phyloP scores from a whole-genome alignment of 1,140 invertebrate genomes.

The Cydia splendana region DNA sequence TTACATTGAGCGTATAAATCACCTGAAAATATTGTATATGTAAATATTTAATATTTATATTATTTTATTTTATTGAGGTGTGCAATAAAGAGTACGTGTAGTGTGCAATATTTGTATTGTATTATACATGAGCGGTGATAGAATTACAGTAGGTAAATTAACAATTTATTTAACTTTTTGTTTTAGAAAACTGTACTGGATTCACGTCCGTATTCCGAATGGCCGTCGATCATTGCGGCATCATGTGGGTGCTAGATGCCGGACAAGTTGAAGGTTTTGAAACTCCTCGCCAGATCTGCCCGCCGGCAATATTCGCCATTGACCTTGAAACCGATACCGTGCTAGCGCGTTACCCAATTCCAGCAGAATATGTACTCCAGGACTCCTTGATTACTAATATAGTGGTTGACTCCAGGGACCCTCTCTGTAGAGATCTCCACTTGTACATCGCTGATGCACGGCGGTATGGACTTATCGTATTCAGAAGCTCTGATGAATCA shows the following conservation, averaged over 20 bases:
- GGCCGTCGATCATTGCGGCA: slow-evolving; percentile 85
- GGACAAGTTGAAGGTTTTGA: slow-evolving; percentile 86
- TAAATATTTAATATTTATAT: no score
- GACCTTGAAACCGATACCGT: slow-evolving; percentile 84
- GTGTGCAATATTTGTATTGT: no score
- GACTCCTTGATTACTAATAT: slow-evolving; percentile 89
- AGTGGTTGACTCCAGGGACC: slow-evolving; percentile 84
- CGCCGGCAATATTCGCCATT: slow-evolving; percentile 86
- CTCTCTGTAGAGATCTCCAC: slow-evolving; percentile 84
- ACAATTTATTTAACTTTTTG: slow-evolving; percentile 36
- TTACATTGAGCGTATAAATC: no score
- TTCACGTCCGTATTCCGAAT: slow-evolving; percentile 89
- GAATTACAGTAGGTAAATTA: no score
- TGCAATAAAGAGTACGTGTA: no score
- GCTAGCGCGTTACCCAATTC: slow-evolving; percentile 82
- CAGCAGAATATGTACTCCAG: slow-evolving; percentile 83
- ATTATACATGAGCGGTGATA: no score
- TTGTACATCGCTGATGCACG: slow-evolving; percentile 89
- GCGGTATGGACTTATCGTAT: slow-evolving; percentile 86
- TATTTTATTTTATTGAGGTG: no score
- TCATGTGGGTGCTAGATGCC: slow-evolving; percentile 89
- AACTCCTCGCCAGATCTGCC: slow-evolving; percentile 84
- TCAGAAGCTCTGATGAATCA: slow-evolving; percentile 82
- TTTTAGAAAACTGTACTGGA: slow-evolving; percentile 81
- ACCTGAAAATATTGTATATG: no score